Evolutionary conservation across 2,797 vertebrate species (phyloP), one percentile per base, ranked within the genome.

Genomic region (Takifugu rubripes): DNA sequence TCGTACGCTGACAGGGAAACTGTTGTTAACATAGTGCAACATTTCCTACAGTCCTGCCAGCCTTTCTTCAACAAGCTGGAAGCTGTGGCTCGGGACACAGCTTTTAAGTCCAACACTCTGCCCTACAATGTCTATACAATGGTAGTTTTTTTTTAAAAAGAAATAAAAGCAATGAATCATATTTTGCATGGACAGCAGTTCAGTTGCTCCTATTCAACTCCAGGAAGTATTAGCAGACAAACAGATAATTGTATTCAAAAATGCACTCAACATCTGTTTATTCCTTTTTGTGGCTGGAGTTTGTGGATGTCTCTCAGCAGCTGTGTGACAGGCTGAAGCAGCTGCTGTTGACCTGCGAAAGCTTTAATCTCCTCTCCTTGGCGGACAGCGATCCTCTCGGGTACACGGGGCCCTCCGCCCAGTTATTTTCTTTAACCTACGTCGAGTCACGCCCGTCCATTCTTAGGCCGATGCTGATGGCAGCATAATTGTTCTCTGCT

Each of bases 51-150:
- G 69, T 85, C 74, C 33, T 94, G 91, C 54, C 87, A 92, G 71
- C 90, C 91, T 1, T 93, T 79, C 75, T 94, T 95, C 53, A 88
- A 84, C 24, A 87, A 92, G 69, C 69, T 94, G 80, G 92, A 94
- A 67, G 84, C 89, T 4, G 84, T 80, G 0, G 90, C 89, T 0
- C 80, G 90, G 65, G 87, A 75, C 5, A 31, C 29, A 5, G 24
- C 56, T 25, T 77, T 73, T 1, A 76, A 77, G 15, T 57, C 50
- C 2, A 64, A 65, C 42, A 45, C 52, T 17, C 59, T 84, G 27
- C 81, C 85, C 17, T 62, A 68, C 44, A 72, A 87, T 51, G 63
- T 87, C 51, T 61, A 74, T 45, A 84, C 78, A 42, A 69, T 55
- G 85, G 93, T 93, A 25, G 3, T 11, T 5, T 21, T 1, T 21